Evolutionary conservation across 2,888 invertebrate genomes (phyloP).

Genomic region (Adelphocoris suturalis): DNA sequence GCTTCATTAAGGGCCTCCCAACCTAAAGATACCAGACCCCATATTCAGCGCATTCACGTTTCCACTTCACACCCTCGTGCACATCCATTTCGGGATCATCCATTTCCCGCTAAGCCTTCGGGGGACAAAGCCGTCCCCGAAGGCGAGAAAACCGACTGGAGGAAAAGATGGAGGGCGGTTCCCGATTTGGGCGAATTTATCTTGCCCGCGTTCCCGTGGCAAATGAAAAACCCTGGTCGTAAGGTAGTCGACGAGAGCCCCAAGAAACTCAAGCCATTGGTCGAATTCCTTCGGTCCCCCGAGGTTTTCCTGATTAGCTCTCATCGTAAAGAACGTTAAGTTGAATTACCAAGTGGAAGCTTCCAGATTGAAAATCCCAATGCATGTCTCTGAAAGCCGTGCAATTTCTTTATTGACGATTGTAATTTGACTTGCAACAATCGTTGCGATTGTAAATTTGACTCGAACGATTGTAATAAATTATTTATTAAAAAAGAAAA

Average conservation of each 20-base stretch:
- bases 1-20: not conserved
- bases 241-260: not conserved
- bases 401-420: too few species aligned
- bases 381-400: too few species aligned
- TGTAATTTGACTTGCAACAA: too few species aligned
- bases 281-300: not conserved
- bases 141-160: not conserved
- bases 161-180: not conserved
- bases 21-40: not conserved
- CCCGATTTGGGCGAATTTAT: not conserved
- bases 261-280: not conserved
- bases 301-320: conserved; percentile 19
- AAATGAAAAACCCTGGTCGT: conserved; percentile 12
- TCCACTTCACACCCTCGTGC: conserved; percentile 3
- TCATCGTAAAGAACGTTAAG: not conserved
- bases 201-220: not conserved
- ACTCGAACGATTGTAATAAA: too few species aligned
- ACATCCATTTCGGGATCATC: not conserved
- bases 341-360: too few species aligned
- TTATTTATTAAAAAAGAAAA: too few species aligned
- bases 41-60: not conserved
- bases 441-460: too few species aligned
- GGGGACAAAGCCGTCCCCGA: not conserved
- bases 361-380: too few species aligned
- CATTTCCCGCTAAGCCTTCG: not conserved